Evolutionary conservation across 2,888 invertebrate species (phyloP), one percentile per base, ranked within the genome.

Genomic region (Lordiphosa fenestrarum): DNA sequence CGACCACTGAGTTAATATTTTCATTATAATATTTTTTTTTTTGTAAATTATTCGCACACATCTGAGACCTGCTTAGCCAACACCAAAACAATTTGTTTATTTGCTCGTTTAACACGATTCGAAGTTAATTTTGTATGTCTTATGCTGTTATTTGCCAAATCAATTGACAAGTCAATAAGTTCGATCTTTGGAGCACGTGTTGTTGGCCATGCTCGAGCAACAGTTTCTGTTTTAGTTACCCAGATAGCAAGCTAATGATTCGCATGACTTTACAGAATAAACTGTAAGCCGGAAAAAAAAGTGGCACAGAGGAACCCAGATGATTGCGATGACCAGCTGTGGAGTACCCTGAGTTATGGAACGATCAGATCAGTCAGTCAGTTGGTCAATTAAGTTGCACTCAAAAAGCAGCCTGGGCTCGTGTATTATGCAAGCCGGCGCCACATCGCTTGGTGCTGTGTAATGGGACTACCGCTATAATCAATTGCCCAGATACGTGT

Each of bases 361-460:
- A 15, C 15, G 15, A n/a, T n/a, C n/a, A n/a, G 51, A 54, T 60
- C 61, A 67, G 64, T 73, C 73, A 66, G 52, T 63, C 53, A 49
- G 23, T 66, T 64, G 62, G 65, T 65, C 62, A 62, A 61, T 40
- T 50, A n/a, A 41, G 61, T 40, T 41, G 63, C 36, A 61, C 35
- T 36, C 56, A 49, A 49, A 7, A 25, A 7, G 7, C 7, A 9
- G 7, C 9, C 7, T 9, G 30, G 7, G 30, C 6, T 30, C 30
- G 30, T 9, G 9, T 9, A 30, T 75, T 75, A 60, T 57, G 78
- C 61, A 75, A 77, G 58, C 53, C 46, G 53, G 44, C 54, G 66
- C 62, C 21, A 61, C 52, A 19, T 38, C 25, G 42, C 13, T 37
- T 38, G 36, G 36, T 15, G 33, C 57, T 59, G 42, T 54, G 30